Evolutionary conservation across 2,113 vertebrate species (phyloP).

Genomic region (Sterrhoptilus dennistouni): DNA sequence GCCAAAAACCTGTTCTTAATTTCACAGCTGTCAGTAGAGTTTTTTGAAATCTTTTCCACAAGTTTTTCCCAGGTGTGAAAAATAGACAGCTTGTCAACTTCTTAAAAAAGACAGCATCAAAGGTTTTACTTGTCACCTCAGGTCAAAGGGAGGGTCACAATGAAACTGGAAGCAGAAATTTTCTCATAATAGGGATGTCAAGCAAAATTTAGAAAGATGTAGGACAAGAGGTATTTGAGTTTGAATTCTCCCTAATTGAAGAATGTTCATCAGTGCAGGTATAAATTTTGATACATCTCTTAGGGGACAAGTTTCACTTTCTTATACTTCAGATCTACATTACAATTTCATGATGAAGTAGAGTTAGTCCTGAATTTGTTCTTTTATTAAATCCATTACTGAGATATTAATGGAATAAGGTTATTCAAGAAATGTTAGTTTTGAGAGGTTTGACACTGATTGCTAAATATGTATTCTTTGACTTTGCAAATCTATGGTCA

Average conservation of each 20-base stretch:
- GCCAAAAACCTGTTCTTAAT: background rate
- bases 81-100: background rate
- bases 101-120: background rate
- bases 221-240: background rate
- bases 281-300: background rate
- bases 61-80: background rate
- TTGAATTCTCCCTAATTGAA: background rate
- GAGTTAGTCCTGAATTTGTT: background rate
- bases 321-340: background rate
- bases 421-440: background rate
- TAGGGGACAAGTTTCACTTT: background rate
- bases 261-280: background rate
- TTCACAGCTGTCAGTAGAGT: background rate
- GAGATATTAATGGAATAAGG: background rate
- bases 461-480: background rate
- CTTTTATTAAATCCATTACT: background rate
- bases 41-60: background rate
- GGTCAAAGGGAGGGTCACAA: background rate
- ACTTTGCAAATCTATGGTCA: background rate
- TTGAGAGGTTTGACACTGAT: background rate
- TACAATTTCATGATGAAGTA: background rate
- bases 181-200: background rate
- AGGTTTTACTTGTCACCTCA: background rate
- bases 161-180: background rate
- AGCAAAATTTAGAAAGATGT: background rate